Percentiles rank a stretch among this genome's conserved stretches.
Conservation (phyloP, 2,888 invertebrate species). For the Hirudinaria manillensis region DNA sequence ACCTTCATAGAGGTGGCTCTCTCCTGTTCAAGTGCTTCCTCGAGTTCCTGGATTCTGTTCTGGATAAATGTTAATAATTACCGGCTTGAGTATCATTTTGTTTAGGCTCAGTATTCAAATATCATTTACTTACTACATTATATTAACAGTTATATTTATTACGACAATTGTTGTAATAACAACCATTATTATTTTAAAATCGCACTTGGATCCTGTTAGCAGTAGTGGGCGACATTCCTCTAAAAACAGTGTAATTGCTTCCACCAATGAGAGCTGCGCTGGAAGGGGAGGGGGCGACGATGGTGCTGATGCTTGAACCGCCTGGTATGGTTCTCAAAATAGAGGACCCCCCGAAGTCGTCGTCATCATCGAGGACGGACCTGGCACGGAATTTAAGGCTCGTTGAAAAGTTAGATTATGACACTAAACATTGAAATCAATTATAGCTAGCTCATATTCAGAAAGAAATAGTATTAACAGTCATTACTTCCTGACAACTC, state of each 20-base stretch:
- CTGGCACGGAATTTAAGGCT: background rate
- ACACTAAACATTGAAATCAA: background rate
- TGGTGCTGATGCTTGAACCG: constrained; percentile 10
- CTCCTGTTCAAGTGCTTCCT: constrained; percentile 27
- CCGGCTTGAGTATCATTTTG: background rate
- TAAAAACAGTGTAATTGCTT: constrained; percentile 22
- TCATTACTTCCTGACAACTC: constrained; percentile 4
- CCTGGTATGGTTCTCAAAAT: constrained; percentile 12
- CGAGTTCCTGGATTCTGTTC: constrained; percentile 26
- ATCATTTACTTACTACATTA: no score
- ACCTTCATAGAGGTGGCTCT: constrained; percentile 22
- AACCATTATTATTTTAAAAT: background rate
- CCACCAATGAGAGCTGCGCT: constrained; percentile 19
- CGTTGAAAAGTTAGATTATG: background rate
- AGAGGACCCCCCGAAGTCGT: constrained; percentile 16
- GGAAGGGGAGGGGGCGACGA: constrained; percentile 3
- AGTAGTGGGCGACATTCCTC: constrained; percentile 28
- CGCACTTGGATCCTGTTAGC: constrained; percentile 28
- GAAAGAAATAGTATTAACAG: background rate
- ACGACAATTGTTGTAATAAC: background rate
- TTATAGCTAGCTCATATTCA: background rate
- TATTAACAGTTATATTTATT: background rate
- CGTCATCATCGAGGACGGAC: constrained; percentile 20
- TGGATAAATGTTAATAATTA: constrained; percentile 7
- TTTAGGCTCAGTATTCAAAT: background rate